phyloP scores from a whole-genome alignment of 2,797 vertebrate genomes.

The Chaetophractus vellerosus region DNA sequence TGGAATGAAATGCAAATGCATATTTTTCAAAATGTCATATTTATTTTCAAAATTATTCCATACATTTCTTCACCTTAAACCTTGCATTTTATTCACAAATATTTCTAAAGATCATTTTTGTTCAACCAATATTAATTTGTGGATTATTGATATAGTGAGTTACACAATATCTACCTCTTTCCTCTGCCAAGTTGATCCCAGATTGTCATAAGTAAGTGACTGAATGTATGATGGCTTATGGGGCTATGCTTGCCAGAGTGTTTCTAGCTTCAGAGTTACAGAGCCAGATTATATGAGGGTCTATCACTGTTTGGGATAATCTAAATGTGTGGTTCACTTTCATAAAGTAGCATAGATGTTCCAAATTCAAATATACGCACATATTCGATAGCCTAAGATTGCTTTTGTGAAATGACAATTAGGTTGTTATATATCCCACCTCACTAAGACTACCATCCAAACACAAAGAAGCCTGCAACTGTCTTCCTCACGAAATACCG shows the following conservation, averaged over 20 bases:
- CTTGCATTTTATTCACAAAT: not conserved
- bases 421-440: not conserved
- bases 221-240: not conserved
- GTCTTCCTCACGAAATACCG: not conserved
- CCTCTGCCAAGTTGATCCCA: not conserved
- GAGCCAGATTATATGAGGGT: not conserved
- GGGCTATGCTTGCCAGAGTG: not conserved
- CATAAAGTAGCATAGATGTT: not conserved
- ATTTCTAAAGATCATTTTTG: not conserved
- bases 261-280: not conserved
- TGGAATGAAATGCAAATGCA: not conserved
- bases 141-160: not conserved
- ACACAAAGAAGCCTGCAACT: not conserved
- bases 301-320: not conserved
- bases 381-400: not conserved
- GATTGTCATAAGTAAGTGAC: not conserved
- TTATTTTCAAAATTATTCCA: not conserved
- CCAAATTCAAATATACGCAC: not conserved
- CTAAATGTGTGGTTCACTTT: not conserved
- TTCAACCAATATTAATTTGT: not conserved
- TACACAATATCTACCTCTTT: not conserved
- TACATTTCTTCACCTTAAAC: not conserved
- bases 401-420: conserved; percentile 33
- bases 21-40: conserved; percentile 22
- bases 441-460: conserved; percentile 16